Conservation (phyloP, 2,888 invertebrate genomes). For the Chymomyza procnemis region DNA sequence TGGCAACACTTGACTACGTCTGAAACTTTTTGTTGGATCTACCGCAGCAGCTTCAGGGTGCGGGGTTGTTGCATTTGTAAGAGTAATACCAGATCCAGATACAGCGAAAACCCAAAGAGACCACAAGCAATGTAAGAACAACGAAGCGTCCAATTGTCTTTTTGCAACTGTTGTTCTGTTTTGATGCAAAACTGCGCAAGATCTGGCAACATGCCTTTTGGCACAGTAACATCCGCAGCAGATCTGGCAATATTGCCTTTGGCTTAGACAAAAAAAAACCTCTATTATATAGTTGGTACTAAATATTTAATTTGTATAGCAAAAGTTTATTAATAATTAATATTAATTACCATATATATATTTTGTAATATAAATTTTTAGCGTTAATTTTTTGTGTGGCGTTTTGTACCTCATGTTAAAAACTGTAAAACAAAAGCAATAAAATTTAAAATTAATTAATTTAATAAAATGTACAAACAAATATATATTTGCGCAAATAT, state of each 20-base stretch:
- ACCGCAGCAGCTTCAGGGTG: neutral
- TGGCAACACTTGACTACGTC: neutral
- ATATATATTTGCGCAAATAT: slow-evolving; percentile 17
- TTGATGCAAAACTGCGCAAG: slow-evolving; percentile 75
- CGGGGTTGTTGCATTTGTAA: neutral
- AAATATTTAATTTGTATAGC: neutral
- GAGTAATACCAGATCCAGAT: neutral
- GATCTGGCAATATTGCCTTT: slow-evolving; percentile 35
- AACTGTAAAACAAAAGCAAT: slow-evolving; percentile 56
- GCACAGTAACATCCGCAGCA: slow-evolving; percentile 56
- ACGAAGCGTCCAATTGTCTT: slow-evolving; percentile 79
- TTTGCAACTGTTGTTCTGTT: slow-evolving; percentile 79
- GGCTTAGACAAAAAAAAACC: slow-evolving; percentile 42
- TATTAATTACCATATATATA: slow-evolving; percentile 30
- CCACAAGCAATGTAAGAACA: slow-evolving; percentile 79
- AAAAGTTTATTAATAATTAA: slow-evolving; percentile 5
- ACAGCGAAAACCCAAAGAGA: slow-evolving; percentile 64
- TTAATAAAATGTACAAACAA: slow-evolving; percentile 56
- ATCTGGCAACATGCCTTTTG: slow-evolving; percentile 38
- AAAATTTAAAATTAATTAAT: slow-evolving; percentile 56
- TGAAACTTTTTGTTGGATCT: neutral
- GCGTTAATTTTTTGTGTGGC: slow-evolving; percentile 16
- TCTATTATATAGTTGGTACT: neutral
- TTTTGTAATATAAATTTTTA: neutral
- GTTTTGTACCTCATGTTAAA: slow-evolving; percentile 67